Conservation (phyloP, 2,888 invertebrate genomes). For the Melinaea menophilus region DNA sequence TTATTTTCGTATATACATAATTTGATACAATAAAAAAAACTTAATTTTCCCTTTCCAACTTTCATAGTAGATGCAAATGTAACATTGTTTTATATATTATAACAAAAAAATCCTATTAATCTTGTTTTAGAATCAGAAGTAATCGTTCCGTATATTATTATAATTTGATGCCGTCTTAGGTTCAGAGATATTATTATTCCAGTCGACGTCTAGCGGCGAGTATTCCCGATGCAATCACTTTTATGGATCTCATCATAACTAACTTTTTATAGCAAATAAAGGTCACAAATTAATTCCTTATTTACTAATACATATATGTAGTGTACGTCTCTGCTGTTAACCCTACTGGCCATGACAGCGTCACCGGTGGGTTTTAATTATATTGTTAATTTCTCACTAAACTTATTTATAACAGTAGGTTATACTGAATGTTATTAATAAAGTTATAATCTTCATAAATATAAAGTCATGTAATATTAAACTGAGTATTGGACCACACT, state of each 20-base stretch:
- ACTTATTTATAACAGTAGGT: neutral
- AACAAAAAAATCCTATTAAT: no score
- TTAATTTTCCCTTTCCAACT: no score
- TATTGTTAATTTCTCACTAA: no score
- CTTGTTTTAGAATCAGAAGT: neutral
- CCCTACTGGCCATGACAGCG: no score
- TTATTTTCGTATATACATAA: no score
- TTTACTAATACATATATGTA: no score
- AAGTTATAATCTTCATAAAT: neutral
- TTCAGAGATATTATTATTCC: slow-evolving; percentile 14
- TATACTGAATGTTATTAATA: neutral
- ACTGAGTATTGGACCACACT: neutral
- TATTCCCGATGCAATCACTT: slow-evolving; percentile 23
- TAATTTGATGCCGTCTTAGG: neutral
- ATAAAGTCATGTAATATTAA: neutral
- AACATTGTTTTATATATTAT: no score
- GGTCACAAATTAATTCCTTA: no score
- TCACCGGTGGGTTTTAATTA: no score
- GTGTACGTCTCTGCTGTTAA: no score
- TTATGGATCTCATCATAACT: slow-evolving; percentile 18
- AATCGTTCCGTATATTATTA: neutral
- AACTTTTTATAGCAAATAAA: slow-evolving; percentile 2
- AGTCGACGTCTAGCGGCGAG: slow-evolving; percentile 6
- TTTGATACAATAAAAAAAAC: no score
- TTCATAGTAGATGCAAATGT: no score